Conservation (phyloP, 2,888 invertebrate genomes). For the Parnassius smintheus region DNA sequence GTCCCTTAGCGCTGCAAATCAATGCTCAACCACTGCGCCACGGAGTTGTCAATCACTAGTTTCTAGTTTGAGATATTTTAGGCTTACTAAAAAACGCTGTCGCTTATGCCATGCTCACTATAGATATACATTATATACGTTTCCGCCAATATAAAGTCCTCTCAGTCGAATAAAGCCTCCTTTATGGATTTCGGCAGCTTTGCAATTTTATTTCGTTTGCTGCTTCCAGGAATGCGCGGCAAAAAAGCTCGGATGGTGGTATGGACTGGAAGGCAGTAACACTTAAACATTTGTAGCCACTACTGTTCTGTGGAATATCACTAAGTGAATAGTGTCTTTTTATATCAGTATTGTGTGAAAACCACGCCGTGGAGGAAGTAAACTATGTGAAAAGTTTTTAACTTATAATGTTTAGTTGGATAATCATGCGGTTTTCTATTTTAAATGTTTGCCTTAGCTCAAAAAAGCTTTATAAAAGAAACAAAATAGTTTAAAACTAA, state of each 20-base stretch:
- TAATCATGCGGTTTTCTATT: too few relatives aligned
- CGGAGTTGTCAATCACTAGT: too few relatives aligned
- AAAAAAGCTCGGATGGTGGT: constrained; percentile 41
- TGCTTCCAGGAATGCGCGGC: constrained; percentile 53
- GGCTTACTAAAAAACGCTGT: not conserved
- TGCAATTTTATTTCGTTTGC: constrained; percentile 55
- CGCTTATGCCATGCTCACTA: constrained; percentile 33
- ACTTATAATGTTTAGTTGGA: not conserved
- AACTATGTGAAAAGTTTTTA: constrained; percentile 20
- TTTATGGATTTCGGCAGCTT: constrained; percentile 76
- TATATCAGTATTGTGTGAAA: constrained; percentile 23
- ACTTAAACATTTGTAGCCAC: constrained; percentile 43
- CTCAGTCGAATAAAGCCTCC: constrained; percentile 53
- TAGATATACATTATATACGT: constrained; percentile 47
- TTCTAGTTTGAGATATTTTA: too few relatives aligned
- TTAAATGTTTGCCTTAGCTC: too few relatives aligned
- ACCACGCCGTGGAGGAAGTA: constrained; percentile 9
- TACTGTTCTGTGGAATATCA: constrained; percentile 27
- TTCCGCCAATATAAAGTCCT: constrained; percentile 54
- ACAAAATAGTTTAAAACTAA: too few relatives aligned
- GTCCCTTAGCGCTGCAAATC: too few relatives aligned
- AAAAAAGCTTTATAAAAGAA: too few relatives aligned
- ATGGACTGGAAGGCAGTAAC: constrained; percentile 35
- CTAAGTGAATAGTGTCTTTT: constrained; percentile 27
- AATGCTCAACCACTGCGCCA: too few relatives aligned